Percentiles rank a stretch among this genome's conserved stretches.
Conservation (phyloP, 2,888 invertebrate genomes). For the Cephus sareptanus region DNA sequence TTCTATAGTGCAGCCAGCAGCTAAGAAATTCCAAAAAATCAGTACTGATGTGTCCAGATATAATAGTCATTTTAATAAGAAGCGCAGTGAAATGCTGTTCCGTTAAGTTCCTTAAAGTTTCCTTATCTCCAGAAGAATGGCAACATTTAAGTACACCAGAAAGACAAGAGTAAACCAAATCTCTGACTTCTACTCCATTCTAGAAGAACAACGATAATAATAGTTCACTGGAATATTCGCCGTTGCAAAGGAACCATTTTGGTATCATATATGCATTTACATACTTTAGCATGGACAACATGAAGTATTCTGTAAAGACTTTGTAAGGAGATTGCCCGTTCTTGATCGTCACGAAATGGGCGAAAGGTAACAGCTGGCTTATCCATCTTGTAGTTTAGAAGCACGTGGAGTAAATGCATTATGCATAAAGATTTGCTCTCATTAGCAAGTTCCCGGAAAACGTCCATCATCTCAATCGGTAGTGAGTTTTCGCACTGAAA, state of each 20-base stretch:
- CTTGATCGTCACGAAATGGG: background rate
- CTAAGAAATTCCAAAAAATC: constrained; percentile 33
- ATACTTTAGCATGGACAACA: constrained; percentile 14
- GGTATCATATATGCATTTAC: background rate
- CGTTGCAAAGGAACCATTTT: background rate
- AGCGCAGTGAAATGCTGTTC: constrained; percentile 16
- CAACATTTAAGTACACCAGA: constrained; percentile 27
- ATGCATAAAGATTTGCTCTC: constrained; percentile 17
- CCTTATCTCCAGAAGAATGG: background rate
- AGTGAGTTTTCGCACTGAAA: constrained; percentile 31
- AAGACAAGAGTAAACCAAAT: constrained; percentile 30
- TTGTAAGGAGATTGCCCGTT: background rate
- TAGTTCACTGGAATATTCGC: background rate
- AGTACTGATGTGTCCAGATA: constrained; percentile 5
- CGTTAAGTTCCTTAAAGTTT: constrained; percentile 7
- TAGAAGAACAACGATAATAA: background rate
- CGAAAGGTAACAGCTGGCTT: constrained; percentile 11
- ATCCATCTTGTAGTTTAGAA: constrained; percentile 25
- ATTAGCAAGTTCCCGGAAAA: constrained; percentile 26
- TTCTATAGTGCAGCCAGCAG: constrained; percentile 34
- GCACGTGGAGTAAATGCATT: constrained; percentile 29
- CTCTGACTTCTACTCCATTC: constrained; percentile 8
- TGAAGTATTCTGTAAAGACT: constrained; percentile 13
- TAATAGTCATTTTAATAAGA: constrained; percentile 21
- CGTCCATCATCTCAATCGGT: constrained; percentile 24